Evolutionary conservation across 92 coral and sea anemone genomes (phyloP), one percentile per base, ranked within the genome.

Genomic region (Parazoanthus darwini): DNA sequence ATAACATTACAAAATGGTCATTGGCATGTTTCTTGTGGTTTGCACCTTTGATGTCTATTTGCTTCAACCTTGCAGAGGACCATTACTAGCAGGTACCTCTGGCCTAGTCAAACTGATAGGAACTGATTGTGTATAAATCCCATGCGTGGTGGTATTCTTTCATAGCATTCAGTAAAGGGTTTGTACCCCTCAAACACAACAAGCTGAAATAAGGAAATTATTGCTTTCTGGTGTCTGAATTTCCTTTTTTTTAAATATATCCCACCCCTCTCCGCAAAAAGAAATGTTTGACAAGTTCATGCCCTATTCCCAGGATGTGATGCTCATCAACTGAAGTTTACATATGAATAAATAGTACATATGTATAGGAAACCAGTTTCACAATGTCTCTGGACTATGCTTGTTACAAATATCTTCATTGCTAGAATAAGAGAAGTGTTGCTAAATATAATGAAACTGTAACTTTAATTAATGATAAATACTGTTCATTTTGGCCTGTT

Each of bases 101-200:
- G 79, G 50, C 79, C 79, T 75, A 75, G 79, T 75, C 79, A 75
- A 75, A 75, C 79, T n/a, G 50, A 75, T 75, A 35, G 79, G 79
- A 26, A 42, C 79, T 75, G 79, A 75, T 38, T 75, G 79, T 75
- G 38, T 36, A 16, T 75, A 25, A 73, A 73, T 73, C 23, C 77
- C 43, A 35, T 73, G 77, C 44, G 77, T 23, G 77, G 77, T 33
- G 77, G 77, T 73, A 39, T 73, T 73, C 77, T 54, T 73, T 73
- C 77, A 25, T 44, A 73, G 4, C 16, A 33, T 35, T 73, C 11
- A 73, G 77, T 73, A 3, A 35, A 26, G 77, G 37, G 37, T 35
- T 15, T 75, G 51, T 63, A 63, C 25, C 70, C 25, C 70, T 63
- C 6, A 18, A 59, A 59, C 25, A 20, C 68, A 59, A 59, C 68